Evolutionary conservation across 2,888 invertebrate genomes (phyloP), one percentile per base, ranked within the genome.

Genomic region (Dicycla oo): DNA sequence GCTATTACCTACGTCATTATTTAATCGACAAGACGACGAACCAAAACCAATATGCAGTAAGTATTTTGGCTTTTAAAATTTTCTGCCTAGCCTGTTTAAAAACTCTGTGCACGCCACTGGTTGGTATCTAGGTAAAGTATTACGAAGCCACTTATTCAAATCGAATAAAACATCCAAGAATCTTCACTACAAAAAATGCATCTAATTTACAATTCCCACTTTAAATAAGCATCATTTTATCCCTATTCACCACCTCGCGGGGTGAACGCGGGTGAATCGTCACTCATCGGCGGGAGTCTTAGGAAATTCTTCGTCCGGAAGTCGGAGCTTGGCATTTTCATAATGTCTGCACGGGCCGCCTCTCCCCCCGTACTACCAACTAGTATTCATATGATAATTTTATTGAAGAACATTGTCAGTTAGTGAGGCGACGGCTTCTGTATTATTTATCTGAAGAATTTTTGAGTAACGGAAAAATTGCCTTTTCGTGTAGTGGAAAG

Each of bases 351-450:
- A 67, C 68, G 78, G 70, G 70, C 71, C 83, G 81, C 86, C 86
- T 80, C 84, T 75, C 82, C 82, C 75, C 81, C 77, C 67, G 78
- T 73, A 63, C 75, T 60, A 68, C 61, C 77, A 69, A 81, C 82
- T 78, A 83, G 92, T 90, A 95, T 95, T 95, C 95, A 95, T 95
- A 95, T 95, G 95, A 91, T 95, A 95, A 95, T 95, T 90, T 92
- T 89, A 89, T 89, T 87, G 86, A 89, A 91, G 89, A 91, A 88
- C 86, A 79, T 83, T 49, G 82, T 38, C 57, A 34, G 45, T 13
- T 65, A 69, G 75, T 82, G 60, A 84, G 86, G 92, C 90, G 72
- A 79, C 4, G 69, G 87, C 82, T 90, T 87, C 67, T 78, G 8
- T 71, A 26, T 47, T 54, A 30, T 56, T 53, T 57, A 38, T 1